phyloP scores from a whole-genome alignment of 2,888 invertebrate genomes.

The Anthrax anthrax region DNA sequence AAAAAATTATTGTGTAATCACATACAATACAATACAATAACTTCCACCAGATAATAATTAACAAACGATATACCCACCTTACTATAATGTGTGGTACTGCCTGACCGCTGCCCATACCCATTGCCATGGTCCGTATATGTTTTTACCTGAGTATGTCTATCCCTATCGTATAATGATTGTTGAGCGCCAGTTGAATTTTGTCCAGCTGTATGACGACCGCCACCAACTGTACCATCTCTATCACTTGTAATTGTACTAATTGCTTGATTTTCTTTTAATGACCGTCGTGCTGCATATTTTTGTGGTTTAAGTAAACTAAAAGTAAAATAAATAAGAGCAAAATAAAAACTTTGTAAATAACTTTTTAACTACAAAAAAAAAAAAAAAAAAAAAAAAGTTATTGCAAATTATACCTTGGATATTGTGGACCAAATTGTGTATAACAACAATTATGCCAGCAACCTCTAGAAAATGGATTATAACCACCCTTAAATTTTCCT shows the following conservation, averaged over 20 bases:
- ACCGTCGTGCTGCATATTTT: constrained; percentile 50
- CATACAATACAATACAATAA: background rate
- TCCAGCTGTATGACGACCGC: constrained; percentile 26
- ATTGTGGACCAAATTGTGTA: constrained; percentile 91
- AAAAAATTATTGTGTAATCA: no score
- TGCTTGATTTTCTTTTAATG: constrained; percentile 36
- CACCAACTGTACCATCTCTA: constrained; percentile 38
- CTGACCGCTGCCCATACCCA: constrained; percentile 61
- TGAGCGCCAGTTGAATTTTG: constrained; percentile 39
- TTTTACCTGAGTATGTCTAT: constrained; percentile 82
- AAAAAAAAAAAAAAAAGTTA: constrained; percentile 6
- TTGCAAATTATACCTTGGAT: constrained; percentile 64
- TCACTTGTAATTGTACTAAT: constrained; percentile 35
- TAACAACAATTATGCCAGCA: constrained; percentile 93
- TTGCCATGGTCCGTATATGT: constrained; percentile 90
- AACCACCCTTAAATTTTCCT: constrained; percentile 96
- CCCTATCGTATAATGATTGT: constrained; percentile 34
- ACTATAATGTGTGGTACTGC: constrained; percentile 61
- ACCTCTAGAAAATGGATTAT: constrained; percentile 94
- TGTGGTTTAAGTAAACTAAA: constrained; percentile 49
- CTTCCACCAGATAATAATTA: background rate
- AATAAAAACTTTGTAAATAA: no score
- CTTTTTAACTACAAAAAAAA: no score
- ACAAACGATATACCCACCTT: constrained; percentile 51
- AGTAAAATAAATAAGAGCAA: constrained; percentile 1